These are phyloP conservation scores for Chaetorhynchus papuensis DNA, from an alignment of 2,113 vertebrate genomes.

Conservation along the genomic window DNA sequence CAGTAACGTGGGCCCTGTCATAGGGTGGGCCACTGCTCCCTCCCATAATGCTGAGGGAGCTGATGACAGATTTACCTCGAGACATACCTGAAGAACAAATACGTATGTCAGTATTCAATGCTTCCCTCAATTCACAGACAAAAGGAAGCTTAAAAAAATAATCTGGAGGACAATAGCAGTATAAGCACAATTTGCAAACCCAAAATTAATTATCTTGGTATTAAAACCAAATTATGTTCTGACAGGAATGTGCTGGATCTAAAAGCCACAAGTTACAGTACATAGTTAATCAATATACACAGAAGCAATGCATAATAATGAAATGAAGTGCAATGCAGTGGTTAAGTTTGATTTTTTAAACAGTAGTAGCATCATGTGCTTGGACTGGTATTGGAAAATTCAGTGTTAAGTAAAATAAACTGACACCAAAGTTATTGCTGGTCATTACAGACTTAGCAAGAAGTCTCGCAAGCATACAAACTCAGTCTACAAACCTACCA, in stretches of 20 bases:
- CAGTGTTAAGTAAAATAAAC: background rate
- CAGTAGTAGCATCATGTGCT: background rate
- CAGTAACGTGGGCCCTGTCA: slow-evolving; percentile 93
- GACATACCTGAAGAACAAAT: slow-evolving; percentile 84
- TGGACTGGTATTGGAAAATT: background rate
- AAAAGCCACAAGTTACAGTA: background rate
- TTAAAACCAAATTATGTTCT: background rate
- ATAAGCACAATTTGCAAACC: background rate
- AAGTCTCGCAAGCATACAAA: background rate
- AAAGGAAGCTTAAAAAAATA: background rate
- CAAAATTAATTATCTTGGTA: background rate
- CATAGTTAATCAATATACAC: background rate
- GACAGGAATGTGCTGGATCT: background rate
- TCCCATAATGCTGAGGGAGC: slow-evolving; percentile 96
- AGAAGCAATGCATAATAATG: background rate
- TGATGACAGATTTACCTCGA: slow-evolving; percentile 94
- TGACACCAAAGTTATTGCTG: background rate
- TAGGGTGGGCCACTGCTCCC: slow-evolving; percentile 94
- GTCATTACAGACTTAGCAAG: background rate
- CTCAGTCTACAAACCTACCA: background rate
- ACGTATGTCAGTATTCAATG: background rate
- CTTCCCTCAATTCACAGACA: background rate
- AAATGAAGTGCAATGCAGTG: background rate
- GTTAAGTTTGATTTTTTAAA: background rate
- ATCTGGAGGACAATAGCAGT: background rate